Percentiles rank a stretch among this genome's conserved stretches.
phyloP scores from a whole-genome alignment of 1,140 invertebrate genomes.

The Phocides pigmalion region DNA sequence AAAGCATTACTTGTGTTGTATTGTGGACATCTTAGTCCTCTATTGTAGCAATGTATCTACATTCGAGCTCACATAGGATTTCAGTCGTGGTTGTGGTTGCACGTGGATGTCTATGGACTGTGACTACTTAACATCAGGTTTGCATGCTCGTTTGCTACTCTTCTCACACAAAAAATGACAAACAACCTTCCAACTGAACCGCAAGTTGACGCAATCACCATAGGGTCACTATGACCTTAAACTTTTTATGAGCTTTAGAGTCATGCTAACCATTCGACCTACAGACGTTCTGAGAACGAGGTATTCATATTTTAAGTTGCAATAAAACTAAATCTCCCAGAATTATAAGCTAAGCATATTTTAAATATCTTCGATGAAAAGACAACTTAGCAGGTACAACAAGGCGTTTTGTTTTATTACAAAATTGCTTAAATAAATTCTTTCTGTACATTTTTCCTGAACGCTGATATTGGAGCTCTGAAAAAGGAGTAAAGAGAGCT shows the following conservation, averaged over 20 bases:
- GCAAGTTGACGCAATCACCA: conserved; percentile 35
- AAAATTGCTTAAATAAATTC: neutral
- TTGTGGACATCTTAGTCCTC: too few species aligned
- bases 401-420: neutral
- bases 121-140: too few species aligned
- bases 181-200: neutral
- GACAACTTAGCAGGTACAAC: conserved; percentile 3
- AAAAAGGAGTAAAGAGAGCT: too few species aligned
- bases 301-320: conserved; percentile 41
- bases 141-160: too few species aligned
- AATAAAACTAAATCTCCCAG: conserved; percentile 27
- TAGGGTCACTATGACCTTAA: conserved; percentile 58
- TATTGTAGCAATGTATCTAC: too few species aligned
- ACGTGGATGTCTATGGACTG: too few species aligned
- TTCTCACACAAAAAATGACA: neutral
- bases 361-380: conserved; percentile 29
- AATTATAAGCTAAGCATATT: conserved; percentile 34
- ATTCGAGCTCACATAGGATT: too few species aligned
- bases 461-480: too few species aligned
- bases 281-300: conserved; percentile 70
- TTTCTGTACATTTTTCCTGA: too few species aligned
- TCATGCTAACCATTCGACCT: conserved; percentile 66
- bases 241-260: conserved; percentile 61
- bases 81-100: too few species aligned
- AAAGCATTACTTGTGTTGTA: too few species aligned